phyloP scores from a whole-genome alignment of 2,888 invertebrate species.

The Sinohyriopsis cumingii region DNA sequence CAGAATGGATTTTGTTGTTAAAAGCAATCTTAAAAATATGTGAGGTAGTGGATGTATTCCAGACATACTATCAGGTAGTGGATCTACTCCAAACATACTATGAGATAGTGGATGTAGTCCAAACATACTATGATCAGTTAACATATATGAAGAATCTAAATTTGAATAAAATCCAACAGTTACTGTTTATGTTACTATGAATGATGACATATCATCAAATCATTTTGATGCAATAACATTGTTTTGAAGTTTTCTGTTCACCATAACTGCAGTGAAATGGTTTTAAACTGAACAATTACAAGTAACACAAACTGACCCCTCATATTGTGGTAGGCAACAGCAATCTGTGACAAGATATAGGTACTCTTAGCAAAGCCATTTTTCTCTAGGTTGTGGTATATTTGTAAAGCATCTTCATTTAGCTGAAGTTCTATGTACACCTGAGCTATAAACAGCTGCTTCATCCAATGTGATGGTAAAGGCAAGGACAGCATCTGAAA shows the following conservation, averaged over 20 bases:
- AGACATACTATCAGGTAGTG: too few relatives aligned
- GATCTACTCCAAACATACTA: too few relatives aligned
- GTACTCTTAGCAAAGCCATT: constrained; percentile 90
- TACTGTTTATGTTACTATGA: too few relatives aligned
- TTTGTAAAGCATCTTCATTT: constrained; percentile 89
- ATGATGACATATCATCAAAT: too few relatives aligned
- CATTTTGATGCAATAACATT: too few relatives aligned
- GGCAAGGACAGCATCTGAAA: constrained; percentile 72
- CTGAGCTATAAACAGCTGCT: constrained; percentile 91
- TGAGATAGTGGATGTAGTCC: too few relatives aligned
- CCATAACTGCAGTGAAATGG: background rate
- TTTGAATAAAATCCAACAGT: too few relatives aligned
- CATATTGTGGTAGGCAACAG: constrained; percentile 92
- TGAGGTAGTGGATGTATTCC: too few relatives aligned
- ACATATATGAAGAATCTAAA: too few relatives aligned
- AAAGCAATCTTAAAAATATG: too few relatives aligned
- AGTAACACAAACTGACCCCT: constrained; percentile 75
- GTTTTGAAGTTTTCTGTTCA: background rate
- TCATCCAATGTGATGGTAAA: constrained; percentile 93
- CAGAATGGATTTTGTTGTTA: too few relatives aligned
- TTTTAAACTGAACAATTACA: background rate
- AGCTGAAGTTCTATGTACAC: constrained; percentile 91
- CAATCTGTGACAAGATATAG: constrained; percentile 92
- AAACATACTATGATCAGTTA: too few relatives aligned
- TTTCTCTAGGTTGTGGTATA: constrained; percentile 83